Evolutionary conservation across 2,113 vertebrate genomes (phyloP).

Genomic region (Agapornis roseicollis): DNA sequence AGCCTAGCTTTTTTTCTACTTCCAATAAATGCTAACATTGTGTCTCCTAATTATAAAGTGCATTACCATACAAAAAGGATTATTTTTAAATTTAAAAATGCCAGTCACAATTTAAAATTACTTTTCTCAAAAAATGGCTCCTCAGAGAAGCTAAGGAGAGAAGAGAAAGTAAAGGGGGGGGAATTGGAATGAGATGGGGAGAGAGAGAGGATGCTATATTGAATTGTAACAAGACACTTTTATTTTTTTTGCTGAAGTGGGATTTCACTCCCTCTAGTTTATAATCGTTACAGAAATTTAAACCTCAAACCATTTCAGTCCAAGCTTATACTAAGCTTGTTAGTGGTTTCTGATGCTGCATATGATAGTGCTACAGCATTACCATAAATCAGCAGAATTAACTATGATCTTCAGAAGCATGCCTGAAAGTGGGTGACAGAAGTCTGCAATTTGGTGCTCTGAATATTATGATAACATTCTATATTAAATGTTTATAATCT

Average conservation of each 20-base stretch:
- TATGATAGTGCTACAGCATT: constrained; percentile 91
- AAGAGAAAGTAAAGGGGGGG: constrained; percentile 33
- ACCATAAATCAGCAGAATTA: constrained; percentile 99
- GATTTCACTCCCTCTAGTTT: constrained; percentile 93
- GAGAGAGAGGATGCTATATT: constrained; percentile 56
- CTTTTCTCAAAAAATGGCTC: constrained; percentile 66
- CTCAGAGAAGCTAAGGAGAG: constrained; percentile 54
- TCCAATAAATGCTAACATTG: constrained; percentile 61
- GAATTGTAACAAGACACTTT: constrained; percentile 70
- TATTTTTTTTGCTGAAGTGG: constrained; percentile 96
- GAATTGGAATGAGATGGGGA: constrained; percentile 28
- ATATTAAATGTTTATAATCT: constrained; percentile 99
- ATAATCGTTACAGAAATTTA: constrained; percentile 98
- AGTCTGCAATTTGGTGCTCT: constrained; percentile 96
- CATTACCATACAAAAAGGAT: constrained; percentile 71
- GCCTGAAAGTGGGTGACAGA: constrained; percentile 91
- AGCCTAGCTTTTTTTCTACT: constrained; percentile 38
- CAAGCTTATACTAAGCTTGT: constrained; percentile 99
- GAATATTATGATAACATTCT: constrained; percentile 99
- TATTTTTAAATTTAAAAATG: constrained; percentile 69
- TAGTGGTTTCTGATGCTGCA: constrained; percentile 96
- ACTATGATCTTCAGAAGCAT: constrained; percentile 97
- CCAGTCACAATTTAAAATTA: constrained; percentile 73
- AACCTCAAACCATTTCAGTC: constrained; percentile 98
- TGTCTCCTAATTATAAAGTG: constrained; percentile 68